phyloP scores from a whole-genome alignment of 30 jellyfish, hydroid and myxozoan species.

The Aurelia sp. region DNA sequence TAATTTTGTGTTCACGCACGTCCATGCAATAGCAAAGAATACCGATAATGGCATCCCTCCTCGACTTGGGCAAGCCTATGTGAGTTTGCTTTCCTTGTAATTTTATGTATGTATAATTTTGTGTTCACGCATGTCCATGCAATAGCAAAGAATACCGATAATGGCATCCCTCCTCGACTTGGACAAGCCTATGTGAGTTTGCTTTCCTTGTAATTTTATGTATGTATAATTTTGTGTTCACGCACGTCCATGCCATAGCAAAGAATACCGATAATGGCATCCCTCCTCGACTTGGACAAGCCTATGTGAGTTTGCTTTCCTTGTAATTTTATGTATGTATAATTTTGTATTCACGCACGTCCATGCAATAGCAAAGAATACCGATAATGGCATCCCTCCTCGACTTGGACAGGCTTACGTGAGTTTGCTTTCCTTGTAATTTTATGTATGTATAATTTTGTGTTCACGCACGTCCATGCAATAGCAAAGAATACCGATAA shows the following conservation, averaged over 20 bases:
- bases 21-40: no score
- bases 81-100: constrained; percentile 1
- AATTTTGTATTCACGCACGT: no score
- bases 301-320: constrained; percentile 41
- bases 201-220: background rate
- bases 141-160: no score
- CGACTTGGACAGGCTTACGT: constrained; percentile 83
- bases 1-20: no score
- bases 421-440: background rate
- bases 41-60: constrained; percentile 92
- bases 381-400: constrained; percentile 90
- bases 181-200: constrained; percentile 77
- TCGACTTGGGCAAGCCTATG: constrained; percentile 81
- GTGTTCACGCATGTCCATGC: no score
- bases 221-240: background rate
- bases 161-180: constrained; percentile 84
- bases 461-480: no score
- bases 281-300: constrained; percentile 90
- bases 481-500: no score
- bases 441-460: background rate
- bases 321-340: background rate
- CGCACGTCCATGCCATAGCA: no score
- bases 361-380: no score
- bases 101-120: background rate
- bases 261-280: constrained; percentile 86